Percentiles rank a stretch among this genome's conserved stretches.
These are phyloP conservation scores for Petroica traversi DNA, from an alignment of 2,113 vertebrate genomes.

Conservation along the genomic window DNA sequence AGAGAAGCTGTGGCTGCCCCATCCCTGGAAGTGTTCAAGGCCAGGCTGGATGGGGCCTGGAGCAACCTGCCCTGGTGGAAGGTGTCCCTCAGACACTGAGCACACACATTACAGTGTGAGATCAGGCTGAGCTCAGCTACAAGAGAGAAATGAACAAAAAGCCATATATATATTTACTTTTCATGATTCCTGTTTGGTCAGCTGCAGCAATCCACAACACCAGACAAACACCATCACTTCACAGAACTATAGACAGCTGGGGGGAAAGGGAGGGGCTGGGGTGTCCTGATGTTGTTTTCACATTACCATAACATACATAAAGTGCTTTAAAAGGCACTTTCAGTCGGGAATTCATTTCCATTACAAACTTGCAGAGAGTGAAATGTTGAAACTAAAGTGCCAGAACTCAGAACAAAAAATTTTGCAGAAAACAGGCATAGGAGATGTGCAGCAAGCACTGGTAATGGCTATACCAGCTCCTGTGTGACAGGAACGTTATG, in stretches of 20 bases:
- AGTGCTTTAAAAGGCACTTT: background rate
- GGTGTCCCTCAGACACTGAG: background rate
- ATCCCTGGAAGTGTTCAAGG: background rate
- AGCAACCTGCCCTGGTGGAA: background rate
- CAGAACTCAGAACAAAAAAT: background rate
- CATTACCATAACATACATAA: background rate
- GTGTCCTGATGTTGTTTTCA: background rate
- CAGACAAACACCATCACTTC: background rate
- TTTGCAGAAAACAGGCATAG: fast-evolving
- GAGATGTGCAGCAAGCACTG: background rate
- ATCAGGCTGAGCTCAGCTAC: background rate
- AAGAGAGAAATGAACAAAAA: background rate
- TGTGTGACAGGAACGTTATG: background rate
- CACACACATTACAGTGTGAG: fast-evolving
- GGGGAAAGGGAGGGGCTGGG: background rate
- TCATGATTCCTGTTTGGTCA: background rate
- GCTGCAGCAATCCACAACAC: background rate
- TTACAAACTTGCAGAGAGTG: background rate
- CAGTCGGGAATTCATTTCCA: background rate
- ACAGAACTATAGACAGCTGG: background rate
- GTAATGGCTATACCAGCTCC: background rate
- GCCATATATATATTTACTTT: background rate
- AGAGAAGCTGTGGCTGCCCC: background rate
- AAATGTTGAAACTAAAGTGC: background rate
- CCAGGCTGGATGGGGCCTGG: background rate